A percentile compares a stretch with the other conserved stretches of the same genome.
phyloP scores from a whole-genome alignment of 2,113 vertebrate species.

The Laticauda laticaudata region DNA sequence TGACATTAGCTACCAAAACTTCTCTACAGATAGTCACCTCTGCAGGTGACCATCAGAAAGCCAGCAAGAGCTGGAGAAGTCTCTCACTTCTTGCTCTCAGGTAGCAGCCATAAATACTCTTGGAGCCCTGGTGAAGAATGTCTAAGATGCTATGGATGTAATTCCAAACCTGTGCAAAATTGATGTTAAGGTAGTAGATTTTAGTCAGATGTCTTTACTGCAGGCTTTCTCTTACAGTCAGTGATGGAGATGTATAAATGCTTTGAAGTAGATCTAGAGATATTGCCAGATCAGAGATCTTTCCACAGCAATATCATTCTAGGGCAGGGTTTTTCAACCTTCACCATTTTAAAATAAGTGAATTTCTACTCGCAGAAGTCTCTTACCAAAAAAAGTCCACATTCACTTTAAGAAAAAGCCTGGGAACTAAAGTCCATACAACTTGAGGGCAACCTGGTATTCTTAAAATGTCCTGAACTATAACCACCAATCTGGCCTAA shows the following conservation, averaged over 20 bases:
- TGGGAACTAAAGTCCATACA: neutral
- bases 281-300: neutral
- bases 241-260: neutral
- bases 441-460: neutral
- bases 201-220: neutral
- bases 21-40: neutral
- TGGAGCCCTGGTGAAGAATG: neutral
- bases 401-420: neutral
- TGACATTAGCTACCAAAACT: neutral
- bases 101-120: neutral
- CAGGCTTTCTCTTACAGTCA: neutral
- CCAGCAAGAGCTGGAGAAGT: neutral
- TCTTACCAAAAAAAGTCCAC: neutral
- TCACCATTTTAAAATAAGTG: neutral
- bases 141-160: neutral
- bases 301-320: neutral
- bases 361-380: neutral
- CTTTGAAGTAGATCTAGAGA: neutral
- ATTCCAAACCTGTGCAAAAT: neutral
- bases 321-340: neutral
- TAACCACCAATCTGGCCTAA: neutral
- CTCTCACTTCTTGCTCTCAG: neutral
- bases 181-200: neutral
- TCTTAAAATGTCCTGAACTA: neutral
- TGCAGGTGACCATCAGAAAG: neutral